Base-by-base conservation (phyloP, 1,140 invertebrate species). In the Temnothorax curvispinosus region DNA sequence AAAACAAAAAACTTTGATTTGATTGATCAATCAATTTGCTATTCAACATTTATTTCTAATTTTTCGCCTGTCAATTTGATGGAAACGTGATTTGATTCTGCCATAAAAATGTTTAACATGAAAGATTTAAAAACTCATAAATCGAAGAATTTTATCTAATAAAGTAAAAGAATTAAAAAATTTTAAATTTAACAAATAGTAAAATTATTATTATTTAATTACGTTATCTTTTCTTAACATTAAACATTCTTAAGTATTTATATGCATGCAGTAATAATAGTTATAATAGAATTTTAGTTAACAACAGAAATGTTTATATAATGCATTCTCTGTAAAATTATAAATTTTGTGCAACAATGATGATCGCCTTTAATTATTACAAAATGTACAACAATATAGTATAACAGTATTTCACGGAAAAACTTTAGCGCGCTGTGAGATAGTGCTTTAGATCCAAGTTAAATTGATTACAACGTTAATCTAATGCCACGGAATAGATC, bases 391-490 rank as follows among this genome's bases (percentile, higher is more conserved):
- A 64, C 44, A 27, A 27, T 64, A 41, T 8, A 27, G 35, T 18
- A 7, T 54, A 69, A 41, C 47, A 52, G 13, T 52, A 27, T 69
- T 58, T 41, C 60, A 67, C 44, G 44, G 13, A 18, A 21, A 80
- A 69, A 80, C 62, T 80, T 80, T 27, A 32, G 47, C 44, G 76
- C 32, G 32, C 64, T 54, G 41, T 21, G 21, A 80, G 47, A 47
- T 58, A 1, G 21, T 11, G 27, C 54, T 72, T 82, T 74, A 62
- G 50, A 60, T 72, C 27, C 67, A 74, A 82, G 67, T 82, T 72
- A 72, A 82, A 72, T 82, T 82, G 67, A 82, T 82, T 72, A 58
- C 52, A 74, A 47, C 52, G 18, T 82, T 82, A 82, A 82, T 74
- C 38, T 47, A 82, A 72, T 38, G 27, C 52, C 13, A 35, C 18